Evolutionary conservation across 1,140 invertebrate species (phyloP).

Genomic region (Liolophura sinensis): DNA sequence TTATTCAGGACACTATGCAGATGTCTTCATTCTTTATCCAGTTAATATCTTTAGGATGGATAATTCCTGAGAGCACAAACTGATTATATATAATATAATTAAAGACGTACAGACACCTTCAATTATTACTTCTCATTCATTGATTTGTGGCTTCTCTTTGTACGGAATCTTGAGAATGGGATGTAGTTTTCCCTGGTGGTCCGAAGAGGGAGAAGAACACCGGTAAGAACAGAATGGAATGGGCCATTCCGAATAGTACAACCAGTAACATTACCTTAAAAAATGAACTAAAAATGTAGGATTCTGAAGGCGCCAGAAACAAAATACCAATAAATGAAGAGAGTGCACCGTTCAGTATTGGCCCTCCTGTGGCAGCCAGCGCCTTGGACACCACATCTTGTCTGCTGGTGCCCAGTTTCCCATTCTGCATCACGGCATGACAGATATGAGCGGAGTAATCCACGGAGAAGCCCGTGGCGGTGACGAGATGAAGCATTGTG

Average conservation of each 20-base stretch:
- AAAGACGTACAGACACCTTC: too few relatives aligned
- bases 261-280: conserved; percentile 98
- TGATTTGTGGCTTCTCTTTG: too few relatives aligned
- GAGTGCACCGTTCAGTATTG: conserved; percentile 89
- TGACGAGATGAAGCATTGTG: conserved; percentile 97
- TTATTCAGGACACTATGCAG: too few relatives aligned
- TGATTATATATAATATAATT: too few relatives aligned
- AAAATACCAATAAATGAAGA: conserved; percentile 90
- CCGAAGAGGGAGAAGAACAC: conserved; percentile 74
- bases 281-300: conserved; percentile 96
- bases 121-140: too few relatives aligned
- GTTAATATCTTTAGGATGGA: too few relatives aligned
- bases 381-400: conserved; percentile 80
- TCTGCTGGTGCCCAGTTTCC: conserved; percentile 18
- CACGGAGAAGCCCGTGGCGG: conserved; percentile 97
- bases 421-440: conserved; percentile 91
- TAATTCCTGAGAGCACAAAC: too few relatives aligned
- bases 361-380: conserved; percentile 85
- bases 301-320: conserved; percentile 83
- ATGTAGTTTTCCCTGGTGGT: not conserved
- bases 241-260: conserved; percentile 90
- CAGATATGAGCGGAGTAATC: conserved; percentile 97
- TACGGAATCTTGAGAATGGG: too few relatives aligned
- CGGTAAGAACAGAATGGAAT: conserved; percentile 87
- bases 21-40: too few relatives aligned